Conservation (phyloP, 2,113 vertebrate genomes). For the Marcusenius ussheri region DNA sequence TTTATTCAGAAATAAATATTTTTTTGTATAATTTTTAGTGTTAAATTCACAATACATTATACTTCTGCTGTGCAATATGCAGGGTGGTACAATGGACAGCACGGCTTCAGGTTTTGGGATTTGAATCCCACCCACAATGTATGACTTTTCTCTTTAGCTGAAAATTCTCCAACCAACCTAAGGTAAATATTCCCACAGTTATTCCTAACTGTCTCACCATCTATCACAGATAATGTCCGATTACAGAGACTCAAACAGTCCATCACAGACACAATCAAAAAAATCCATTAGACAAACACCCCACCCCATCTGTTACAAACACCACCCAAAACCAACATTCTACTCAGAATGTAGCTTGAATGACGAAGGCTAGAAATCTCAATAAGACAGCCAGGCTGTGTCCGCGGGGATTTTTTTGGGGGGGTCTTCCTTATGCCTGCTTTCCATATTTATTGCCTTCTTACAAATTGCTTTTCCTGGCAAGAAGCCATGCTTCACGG, state of each 20-base stretch:
- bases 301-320: not conserved
- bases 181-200: too few species aligned
- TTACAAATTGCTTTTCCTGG: constrained; percentile 45
- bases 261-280: too few species aligned
- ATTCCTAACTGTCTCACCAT: not conserved
- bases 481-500: constrained; percentile 35
- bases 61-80: not conserved
- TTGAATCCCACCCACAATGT: not conserved
- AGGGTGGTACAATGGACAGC: not conserved
- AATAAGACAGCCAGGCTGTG: constrained; percentile 46
- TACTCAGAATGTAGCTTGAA: constrained; percentile 20
- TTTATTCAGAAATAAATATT: too few species aligned
- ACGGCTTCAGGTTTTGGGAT: not conserved
- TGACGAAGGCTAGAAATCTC: constrained; percentile 38
- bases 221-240: not conserved
- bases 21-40: too few species aligned
- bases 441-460: constrained; percentile 53
- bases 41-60: not conserved
- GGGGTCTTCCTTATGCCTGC: not conserved
- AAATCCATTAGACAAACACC: too few species aligned
- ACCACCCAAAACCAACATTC: not conserved
- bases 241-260: not conserved
- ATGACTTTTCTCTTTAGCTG: not conserved
- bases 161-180: too few species aligned
- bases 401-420: constrained; percentile 29